Percentiles rank a stretch among this genome's conserved stretches.
Conservation (phyloP, 2,113 vertebrate genomes). For the Crotophaga sulcirostris region DNA sequence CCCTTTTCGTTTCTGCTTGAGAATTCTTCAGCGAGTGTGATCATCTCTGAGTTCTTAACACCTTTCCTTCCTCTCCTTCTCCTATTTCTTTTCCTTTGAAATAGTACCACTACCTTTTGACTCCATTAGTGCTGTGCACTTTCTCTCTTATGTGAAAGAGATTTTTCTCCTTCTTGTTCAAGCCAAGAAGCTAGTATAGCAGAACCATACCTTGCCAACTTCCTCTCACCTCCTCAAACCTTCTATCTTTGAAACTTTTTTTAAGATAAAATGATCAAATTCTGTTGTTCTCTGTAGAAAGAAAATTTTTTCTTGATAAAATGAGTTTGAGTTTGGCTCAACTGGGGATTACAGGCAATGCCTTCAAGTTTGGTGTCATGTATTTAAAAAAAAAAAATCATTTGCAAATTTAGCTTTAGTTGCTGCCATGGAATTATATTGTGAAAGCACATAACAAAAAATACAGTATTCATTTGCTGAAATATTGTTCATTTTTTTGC, state of each 20-base stretch:
- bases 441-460: neutral
- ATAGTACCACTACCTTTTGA: neutral
- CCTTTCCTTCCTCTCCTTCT: neutral
- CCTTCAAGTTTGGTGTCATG: rapidly evolving
- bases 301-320: neutral
- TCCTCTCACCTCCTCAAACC: neutral
- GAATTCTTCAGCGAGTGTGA: neutral
- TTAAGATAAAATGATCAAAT: neutral
- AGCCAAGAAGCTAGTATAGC: neutral
- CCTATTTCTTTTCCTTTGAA: neutral
- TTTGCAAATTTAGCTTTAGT: neutral
- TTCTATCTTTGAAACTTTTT: neutral
- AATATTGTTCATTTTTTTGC: neutral
- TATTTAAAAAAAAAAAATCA: neutral
- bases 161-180: neutral
- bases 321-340: neutral
- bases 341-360: neutral
- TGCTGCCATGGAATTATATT: neutral
- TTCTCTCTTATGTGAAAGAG: neutral
- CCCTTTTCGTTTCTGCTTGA: neutral
- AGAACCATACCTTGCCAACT: neutral
- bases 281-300: neutral
- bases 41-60: neutral
- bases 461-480: neutral
- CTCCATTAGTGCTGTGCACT: neutral